Evolutionary conservation across 1,140 invertebrate genomes (phyloP).

Genomic region (Rhopalosiphum maidis): DNA sequence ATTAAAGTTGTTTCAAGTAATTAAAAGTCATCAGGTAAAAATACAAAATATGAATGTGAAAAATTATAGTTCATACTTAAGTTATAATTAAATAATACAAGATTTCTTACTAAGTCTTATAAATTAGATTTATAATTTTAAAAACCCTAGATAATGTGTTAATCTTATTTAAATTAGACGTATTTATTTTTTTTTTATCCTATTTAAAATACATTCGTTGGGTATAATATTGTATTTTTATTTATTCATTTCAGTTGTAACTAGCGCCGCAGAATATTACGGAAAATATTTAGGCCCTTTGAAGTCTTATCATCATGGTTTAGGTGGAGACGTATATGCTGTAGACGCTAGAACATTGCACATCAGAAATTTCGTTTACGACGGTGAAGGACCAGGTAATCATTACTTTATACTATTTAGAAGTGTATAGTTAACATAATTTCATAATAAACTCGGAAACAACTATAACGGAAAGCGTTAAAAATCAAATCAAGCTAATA

Average conservation of each 20-base stretch:
- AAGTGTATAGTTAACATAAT: not conserved
- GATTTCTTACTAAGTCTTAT: not conserved
- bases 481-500: not conserved
- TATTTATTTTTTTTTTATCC: too few species aligned
- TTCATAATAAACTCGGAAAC: not conserved
- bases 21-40: not conserved
- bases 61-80: too few species aligned
- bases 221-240: not conserved
- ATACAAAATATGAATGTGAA: not conserved
- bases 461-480: not conserved
- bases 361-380: conserved; percentile 86
- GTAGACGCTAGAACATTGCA: conserved; percentile 86
- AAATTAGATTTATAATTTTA: not conserved
- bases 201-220: not conserved
- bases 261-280: conserved; percentile 67
- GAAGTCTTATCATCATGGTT: conserved; percentile 79
- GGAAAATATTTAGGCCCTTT: conserved; percentile 81
- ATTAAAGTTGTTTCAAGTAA: not conserved
- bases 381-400: conserved; percentile 85
- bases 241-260: conserved; percentile 47
- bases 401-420: not conserved
- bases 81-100: not conserved
- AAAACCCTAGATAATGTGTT: not conserved
- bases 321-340: conserved; percentile 84
- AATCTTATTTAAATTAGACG: not conserved